These are phyloP conservation scores for Delphinus delphis DNA, from an alignment of 2,113 vertebrate genomes.

Conservation along the genomic window DNA sequence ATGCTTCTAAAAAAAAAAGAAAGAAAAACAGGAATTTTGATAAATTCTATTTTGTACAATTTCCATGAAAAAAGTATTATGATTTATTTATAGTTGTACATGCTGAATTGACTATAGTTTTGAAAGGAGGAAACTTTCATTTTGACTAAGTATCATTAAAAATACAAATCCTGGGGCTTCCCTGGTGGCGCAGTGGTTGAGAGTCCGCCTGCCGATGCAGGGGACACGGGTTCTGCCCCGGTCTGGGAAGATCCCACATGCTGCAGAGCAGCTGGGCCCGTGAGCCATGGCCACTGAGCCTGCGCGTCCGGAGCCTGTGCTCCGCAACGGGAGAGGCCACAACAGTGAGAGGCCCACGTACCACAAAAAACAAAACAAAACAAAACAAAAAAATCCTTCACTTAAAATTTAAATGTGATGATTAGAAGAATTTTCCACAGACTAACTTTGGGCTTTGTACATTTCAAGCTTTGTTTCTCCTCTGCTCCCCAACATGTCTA, in stretches of 20 bases:
- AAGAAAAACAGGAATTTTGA: background rate
- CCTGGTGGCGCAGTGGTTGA: too few relatives aligned
- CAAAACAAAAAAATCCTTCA: background rate
- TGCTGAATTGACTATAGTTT: background rate
- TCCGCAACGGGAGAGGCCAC: too few relatives aligned
- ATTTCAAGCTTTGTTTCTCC: conserved; percentile 8
- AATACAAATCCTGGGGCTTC: background rate
- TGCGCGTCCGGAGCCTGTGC: too few relatives aligned
- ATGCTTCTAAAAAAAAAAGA: too few relatives aligned
- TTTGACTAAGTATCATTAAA: conserved; percentile 18
- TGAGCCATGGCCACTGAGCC: too few relatives aligned
- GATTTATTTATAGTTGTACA: background rate
- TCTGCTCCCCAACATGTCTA: background rate
- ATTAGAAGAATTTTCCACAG: conserved; percentile 27
- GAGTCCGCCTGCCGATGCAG: too few relatives aligned
- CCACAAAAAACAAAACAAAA: too few relatives aligned
- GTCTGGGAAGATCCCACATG: too few relatives aligned
- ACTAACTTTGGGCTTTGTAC: background rate
- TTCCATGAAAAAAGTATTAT: background rate
- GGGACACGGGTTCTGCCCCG: too few relatives aligned
- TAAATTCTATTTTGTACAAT: background rate
- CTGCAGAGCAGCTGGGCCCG: too few relatives aligned
- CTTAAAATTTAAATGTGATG: conserved; percentile 25
- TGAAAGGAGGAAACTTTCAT: background rate
- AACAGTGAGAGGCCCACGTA: too few relatives aligned